These are phyloP conservation scores for Xenotilapia leptura DNA, from an alignment of 2,113 vertebrate genomes.

Conservation along the genomic window DNA sequence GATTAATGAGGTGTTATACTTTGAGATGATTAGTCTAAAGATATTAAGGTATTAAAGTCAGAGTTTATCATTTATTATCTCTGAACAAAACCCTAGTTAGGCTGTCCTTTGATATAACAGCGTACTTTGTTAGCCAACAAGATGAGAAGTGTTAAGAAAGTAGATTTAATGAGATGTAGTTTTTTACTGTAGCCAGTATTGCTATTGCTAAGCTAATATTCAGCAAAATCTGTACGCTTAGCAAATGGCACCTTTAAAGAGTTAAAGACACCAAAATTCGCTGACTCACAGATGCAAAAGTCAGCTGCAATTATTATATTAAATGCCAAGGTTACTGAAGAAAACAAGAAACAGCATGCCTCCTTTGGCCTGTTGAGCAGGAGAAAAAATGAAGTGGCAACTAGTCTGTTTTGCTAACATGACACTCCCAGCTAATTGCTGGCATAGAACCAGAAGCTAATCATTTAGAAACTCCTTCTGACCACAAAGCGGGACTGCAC, in stretches of 20 bases:
- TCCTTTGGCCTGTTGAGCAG: background rate
- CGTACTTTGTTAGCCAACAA: background rate
- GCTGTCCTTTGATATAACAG: background rate
- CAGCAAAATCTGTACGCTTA: background rate
- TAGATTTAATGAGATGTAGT: background rate
- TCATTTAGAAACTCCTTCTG: slow-evolving; percentile 5
- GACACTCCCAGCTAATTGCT: slow-evolving; percentile 13
- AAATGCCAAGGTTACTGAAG: background rate
- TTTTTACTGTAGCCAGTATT: background rate
- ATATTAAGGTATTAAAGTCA: background rate
- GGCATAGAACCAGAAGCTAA: background rate
- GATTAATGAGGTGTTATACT: background rate
- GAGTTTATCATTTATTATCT: background rate
- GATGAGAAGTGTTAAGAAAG: background rate
- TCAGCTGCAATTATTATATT: background rate
- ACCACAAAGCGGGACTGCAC: background rate
- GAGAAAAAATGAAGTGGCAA: background rate
- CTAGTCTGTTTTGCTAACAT: background rate
- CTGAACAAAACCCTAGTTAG: background rate
- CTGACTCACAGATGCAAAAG: background rate
- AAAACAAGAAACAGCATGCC: background rate
- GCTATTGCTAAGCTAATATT: background rate
- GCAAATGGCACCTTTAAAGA: background rate
- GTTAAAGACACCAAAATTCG: background rate
- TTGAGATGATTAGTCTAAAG: background rate